Conservation (phyloP, 1,140 invertebrate species). For the Ephestia elutella region DNA sequence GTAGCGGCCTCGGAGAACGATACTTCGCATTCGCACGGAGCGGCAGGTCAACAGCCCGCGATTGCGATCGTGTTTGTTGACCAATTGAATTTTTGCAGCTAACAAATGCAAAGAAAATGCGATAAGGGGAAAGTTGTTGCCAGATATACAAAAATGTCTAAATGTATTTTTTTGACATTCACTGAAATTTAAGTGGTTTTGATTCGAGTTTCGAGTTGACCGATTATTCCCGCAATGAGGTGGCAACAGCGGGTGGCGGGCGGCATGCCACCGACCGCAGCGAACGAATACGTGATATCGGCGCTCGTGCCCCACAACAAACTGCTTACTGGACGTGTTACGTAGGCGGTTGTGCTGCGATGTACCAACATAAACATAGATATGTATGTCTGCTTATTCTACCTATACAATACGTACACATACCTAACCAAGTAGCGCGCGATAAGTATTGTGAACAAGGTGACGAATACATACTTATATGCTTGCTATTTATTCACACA, state of each 20-base stretch:
- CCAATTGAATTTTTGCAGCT: conserved; percentile 37
- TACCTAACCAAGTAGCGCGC: conserved; percentile 40
- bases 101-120: conserved; percentile 16
- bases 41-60: conserved; percentile 63
- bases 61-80: conserved; percentile 46
- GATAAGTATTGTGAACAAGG: conserved; percentile 39
- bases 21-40: conserved; percentile 21
- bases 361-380: conserved; percentile 63
- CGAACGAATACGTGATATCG: conserved; percentile 70
- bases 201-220: conserved; percentile 36
- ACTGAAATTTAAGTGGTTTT: conserved; percentile 21
- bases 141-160: not conserved
- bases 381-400: conserved; percentile 44
- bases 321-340: conserved; percentile 73
- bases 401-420: conserved; percentile 29
- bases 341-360: conserved; percentile 66
- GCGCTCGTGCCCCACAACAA: conserved; percentile 72
- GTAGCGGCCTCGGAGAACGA: not conserved
- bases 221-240: conserved; percentile 68
- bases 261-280: conserved; percentile 67
- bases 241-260: conserved; percentile 61
- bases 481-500: no score
- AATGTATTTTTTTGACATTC: conserved; percentile 18
- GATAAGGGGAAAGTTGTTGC: not conserved
- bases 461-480: not conserved